Conservation (phyloP, 2,888 invertebrate genomes). For the Drosophila niveifrons region DNA sequence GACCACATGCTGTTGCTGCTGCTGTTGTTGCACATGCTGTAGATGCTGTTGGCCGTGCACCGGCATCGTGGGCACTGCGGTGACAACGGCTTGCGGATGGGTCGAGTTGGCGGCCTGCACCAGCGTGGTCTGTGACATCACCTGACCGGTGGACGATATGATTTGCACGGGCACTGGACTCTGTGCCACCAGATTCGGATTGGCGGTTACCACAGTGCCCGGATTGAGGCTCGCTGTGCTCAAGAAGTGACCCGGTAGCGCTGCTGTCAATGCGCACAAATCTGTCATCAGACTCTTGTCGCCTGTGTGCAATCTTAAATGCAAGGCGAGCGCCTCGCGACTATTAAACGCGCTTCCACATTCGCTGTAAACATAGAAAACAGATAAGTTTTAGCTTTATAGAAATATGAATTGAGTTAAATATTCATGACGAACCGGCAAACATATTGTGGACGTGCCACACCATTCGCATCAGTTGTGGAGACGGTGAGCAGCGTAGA, state of each 20-base stretch:
- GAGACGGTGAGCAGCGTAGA: constrained; percentile 84
- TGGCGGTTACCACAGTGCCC: constrained; percentile 84
- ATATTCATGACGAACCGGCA: constrained; percentile 81
- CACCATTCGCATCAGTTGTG: constrained; percentile 83
- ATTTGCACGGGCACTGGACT: constrained; percentile 86
- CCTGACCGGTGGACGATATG: constrained; percentile 86
- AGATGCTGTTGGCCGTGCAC: constrained; percentile 85
- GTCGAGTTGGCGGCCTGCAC: constrained; percentile 84
- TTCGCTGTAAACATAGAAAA: constrained; percentile 84
- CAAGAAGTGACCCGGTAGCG: constrained; percentile 89
- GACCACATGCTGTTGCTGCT: constrained; percentile 80
- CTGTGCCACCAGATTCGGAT: constrained; percentile 84
- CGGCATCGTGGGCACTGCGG: constrained; percentile 82
- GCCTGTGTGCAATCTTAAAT: constrained; percentile 92
- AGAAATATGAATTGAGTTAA: neutral
- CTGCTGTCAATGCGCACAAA: constrained; percentile 92
- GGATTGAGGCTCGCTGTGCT: constrained; percentile 84
- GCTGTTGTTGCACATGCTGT: constrained; percentile 75
- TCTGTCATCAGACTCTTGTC: constrained; percentile 93
- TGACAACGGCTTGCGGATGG: constrained; percentile 83
- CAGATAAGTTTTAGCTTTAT: neutral
- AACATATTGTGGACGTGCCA: constrained; percentile 85
- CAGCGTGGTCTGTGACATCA: constrained; percentile 85
- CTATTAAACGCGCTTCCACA: constrained; percentile 89
- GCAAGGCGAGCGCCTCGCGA: constrained; percentile 91